Percentiles rank a stretch among this genome's conserved stretches.
phyloP scores from a whole-genome alignment of 2,113 vertebrate species.

The Mustelus asterias region DNA sequence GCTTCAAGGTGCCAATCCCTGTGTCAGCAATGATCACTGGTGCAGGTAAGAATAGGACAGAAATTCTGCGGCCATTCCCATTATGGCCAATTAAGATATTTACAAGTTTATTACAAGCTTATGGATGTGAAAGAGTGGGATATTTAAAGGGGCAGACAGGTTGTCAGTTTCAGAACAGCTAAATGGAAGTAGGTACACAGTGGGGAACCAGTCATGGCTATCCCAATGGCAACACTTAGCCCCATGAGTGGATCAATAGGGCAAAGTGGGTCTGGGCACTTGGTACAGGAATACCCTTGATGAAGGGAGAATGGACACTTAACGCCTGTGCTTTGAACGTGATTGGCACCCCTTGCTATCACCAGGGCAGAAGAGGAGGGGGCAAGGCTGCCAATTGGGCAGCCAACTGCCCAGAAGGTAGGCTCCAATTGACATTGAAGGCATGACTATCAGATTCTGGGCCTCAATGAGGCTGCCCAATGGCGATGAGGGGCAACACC shows the following conservation, averaged over 20 bases:
- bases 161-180: not conserved
- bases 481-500: not conserved
- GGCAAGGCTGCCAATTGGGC: not conserved
- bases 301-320: too few species aligned
- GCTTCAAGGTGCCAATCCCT: not conserved
- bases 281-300: too few species aligned
- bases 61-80: not conserved
- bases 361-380: not conserved
- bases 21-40: not conserved
- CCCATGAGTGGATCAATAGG: not conserved
- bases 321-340: not conserved
- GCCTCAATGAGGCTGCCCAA: not conserved
- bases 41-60: not conserved
- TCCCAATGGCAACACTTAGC: not conserved
- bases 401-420: not conserved
- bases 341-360: not conserved
- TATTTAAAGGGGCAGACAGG: not conserved
- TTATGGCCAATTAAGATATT: not conserved
- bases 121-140: not conserved
- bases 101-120: not conserved
- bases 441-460: not conserved
- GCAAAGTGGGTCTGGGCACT: not conserved
- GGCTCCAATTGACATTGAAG: not conserved
- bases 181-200: too few species aligned
- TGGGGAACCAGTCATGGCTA: not conserved